Evolutionary conservation across 2,888 invertebrate species (phyloP).

Genomic region (Cactoblastis cactorum): DNA sequence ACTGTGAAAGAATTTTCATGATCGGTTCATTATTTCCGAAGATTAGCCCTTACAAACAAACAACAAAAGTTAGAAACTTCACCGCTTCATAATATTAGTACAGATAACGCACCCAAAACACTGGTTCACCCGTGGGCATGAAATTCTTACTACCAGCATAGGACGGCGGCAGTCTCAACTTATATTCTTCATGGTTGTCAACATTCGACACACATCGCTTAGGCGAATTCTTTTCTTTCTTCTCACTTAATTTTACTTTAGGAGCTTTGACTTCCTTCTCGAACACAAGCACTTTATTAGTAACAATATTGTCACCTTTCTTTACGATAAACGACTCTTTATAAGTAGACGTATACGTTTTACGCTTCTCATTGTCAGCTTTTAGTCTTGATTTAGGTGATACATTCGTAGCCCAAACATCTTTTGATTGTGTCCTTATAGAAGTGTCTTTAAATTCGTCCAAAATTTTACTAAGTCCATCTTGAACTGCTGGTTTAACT

Average conservation of each 20-base stretch:
- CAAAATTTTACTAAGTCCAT: neutral
- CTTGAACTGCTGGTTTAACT: neutral
- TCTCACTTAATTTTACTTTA: conserved; percentile 1
- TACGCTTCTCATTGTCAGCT: conserved; percentile 22
- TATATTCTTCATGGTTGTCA: conserved; percentile 42
- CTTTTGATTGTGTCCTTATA: conserved; percentile 1
- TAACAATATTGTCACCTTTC: conserved; percentile 27
- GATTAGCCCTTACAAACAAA: too few species aligned
- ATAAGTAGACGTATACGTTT: conserved; percentile 18
- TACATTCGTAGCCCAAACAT: conserved; percentile 21
- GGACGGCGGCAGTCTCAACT: conserved; percentile 40
- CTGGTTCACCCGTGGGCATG: conserved; percentile 62
- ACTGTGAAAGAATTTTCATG: too few species aligned
- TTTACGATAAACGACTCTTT: conserved; percentile 24
- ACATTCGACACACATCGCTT: conserved; percentile 38
- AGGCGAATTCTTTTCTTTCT: conserved; percentile 20
- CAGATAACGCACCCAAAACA: conserved; percentile 64
- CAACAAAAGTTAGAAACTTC: too few species aligned
- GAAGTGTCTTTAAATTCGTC: neutral
- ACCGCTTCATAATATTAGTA: too few species aligned
- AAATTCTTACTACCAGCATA: conserved; percentile 62
- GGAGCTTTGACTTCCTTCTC: conserved; percentile 30
- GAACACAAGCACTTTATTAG: conserved; percentile 37
- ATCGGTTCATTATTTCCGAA: too few species aligned
- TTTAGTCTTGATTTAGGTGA: conserved; percentile 1